Percentiles rank a stretch among this genome's conserved stretches.
These are phyloP conservation scores for Apaloderma vittatum DNA, from an alignment of 2,113 vertebrate genomes.

Conservation along the genomic window DNA sequence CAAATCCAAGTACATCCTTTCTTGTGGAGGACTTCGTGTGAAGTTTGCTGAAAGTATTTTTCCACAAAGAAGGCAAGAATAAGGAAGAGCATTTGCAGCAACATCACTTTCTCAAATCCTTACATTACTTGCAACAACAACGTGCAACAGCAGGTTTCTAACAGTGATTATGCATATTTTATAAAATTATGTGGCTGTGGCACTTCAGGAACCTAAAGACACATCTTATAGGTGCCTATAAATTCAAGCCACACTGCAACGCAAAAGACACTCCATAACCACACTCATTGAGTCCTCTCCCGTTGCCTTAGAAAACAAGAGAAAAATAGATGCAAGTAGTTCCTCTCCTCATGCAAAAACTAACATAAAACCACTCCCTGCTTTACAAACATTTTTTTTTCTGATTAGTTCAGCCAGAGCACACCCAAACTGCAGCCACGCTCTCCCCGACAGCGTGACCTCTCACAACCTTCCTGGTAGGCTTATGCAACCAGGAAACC, in stretches of 20 bases:
- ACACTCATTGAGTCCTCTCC: neutral
- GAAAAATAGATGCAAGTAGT: constrained; percentile 27
- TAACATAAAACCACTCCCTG: constrained; percentile 52
- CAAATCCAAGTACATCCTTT: neutral
- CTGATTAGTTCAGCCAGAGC: constrained; percentile 54
- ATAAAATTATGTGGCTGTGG: neutral
- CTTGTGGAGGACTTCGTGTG: fast-evolving
- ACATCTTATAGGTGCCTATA: neutral
- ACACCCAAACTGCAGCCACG: constrained; percentile 48
- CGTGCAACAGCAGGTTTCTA: neutral
- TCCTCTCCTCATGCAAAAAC: constrained; percentile 36
- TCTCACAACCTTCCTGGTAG: constrained; percentile 59
- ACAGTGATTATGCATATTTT: neutral
- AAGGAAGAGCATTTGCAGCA: neutral
- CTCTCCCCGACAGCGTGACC: constrained; percentile 20
- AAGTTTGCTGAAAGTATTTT: neutral
- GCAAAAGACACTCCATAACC: neutral
- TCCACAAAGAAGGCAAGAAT: neutral
- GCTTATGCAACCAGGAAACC: constrained; percentile 57
- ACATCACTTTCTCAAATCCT: neutral
- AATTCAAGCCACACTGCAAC: neutral
- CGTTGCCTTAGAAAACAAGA: neutral
- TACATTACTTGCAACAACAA: neutral
- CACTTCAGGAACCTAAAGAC: neutral
- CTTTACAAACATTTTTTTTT: constrained; percentile 59